phyloP scores from a whole-genome alignment of 2,797 vertebrate genomes.

The Manis pentadactyla region DNA sequence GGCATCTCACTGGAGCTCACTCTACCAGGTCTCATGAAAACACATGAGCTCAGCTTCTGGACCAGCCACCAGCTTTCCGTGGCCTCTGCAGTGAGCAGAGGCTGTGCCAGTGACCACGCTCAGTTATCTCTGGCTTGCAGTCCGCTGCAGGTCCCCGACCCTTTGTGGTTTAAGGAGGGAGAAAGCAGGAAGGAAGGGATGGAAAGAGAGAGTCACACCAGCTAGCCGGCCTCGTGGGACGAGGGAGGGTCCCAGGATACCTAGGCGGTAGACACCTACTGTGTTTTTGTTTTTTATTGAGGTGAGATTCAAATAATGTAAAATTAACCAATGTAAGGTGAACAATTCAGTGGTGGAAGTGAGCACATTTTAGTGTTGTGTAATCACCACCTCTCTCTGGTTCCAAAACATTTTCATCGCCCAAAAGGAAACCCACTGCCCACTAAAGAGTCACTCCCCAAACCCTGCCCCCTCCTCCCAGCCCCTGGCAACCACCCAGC shows the following conservation, averaged over 20 bases:
- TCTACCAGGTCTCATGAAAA: constrained; percentile 46
- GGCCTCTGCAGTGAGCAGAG: neutral
- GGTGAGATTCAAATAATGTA: neutral
- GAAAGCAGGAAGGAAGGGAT: no score
- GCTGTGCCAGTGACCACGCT: neutral
- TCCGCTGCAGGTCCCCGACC: neutral
- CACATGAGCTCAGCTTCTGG: neutral
- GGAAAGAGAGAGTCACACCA: neutral
- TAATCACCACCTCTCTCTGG: neutral
- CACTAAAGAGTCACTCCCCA: fast-evolving
- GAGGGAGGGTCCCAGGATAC: neutral
- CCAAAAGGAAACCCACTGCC: neutral
- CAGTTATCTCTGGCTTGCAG: neutral
- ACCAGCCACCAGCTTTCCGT: constrained; percentile 48
- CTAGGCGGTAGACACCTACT: fast-evolving
- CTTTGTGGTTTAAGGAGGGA: neutral
- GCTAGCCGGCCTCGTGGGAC: neutral
- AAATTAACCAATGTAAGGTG: neutral
- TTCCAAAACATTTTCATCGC: neutral
- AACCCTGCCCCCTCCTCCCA: fast-evolving
- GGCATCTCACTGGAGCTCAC: constrained; percentile 51
- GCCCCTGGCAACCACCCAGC: neutral
- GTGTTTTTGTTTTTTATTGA: neutral
- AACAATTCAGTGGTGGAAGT: neutral
- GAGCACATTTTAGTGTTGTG: neutral